Evolutionary conservation across 2,797 vertebrate species (phyloP).

Genomic region (Muraenolepis orangiensis): DNA sequence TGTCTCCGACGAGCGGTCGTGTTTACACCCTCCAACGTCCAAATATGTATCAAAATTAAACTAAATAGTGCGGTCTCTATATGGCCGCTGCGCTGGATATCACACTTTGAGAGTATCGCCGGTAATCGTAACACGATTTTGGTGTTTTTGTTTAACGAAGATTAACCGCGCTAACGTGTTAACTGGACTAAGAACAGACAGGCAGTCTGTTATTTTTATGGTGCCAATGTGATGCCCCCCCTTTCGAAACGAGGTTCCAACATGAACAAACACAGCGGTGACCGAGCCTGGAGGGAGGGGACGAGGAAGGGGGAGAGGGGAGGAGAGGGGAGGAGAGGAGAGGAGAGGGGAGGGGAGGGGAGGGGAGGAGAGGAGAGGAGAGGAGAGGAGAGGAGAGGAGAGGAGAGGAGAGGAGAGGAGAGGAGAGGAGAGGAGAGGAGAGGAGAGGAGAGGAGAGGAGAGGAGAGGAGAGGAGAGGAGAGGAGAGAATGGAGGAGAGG

Average conservation of each 20-base stretch:
- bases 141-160: too few species aligned
- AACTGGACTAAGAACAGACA: too few species aligned
- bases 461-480: slow-evolving; percentile 11
- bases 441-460: neutral
- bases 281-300: slow-evolving; percentile 60
- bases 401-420: slow-evolving; percentile 63
- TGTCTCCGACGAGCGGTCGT: slow-evolving; percentile 17
- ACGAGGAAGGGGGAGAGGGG: slow-evolving; percentile 33
- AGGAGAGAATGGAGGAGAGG: slow-evolving; percentile 57
- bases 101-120: slow-evolving; percentile 1
- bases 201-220: too few species aligned
- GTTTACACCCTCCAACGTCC: slow-evolving; percentile 40
- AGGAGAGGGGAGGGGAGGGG: slow-evolving; percentile 69
- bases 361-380: slow-evolving; percentile 63
- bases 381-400: slow-evolving; percentile 63
- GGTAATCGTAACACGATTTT: too few species aligned
- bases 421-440: slow-evolving; percentile 31
- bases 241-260: slow-evolving; percentile 62
- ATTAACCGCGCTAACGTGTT: too few species aligned
- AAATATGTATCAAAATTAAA: slow-evolving; percentile 42
- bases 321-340: too few species aligned
- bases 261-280: slow-evolving; percentile 66
- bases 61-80: slow-evolving; percentile 18
- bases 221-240: too few species aligned
- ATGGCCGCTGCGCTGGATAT: slow-evolving; percentile 24